Conservation (phyloP, 2,113 vertebrate species). For the Pholis gunnellus region DNA sequence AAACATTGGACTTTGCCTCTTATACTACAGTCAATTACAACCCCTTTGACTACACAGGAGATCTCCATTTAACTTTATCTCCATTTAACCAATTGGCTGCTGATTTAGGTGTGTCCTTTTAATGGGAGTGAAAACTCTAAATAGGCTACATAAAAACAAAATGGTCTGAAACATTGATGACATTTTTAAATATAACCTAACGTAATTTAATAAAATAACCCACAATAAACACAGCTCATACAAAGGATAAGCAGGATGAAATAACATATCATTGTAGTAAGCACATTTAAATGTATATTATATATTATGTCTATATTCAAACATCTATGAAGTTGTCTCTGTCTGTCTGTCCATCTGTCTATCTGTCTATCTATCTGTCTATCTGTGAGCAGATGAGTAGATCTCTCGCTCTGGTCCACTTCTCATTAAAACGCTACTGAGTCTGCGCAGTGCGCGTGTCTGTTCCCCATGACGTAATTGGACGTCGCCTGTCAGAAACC, state of each 20-base stretch:
- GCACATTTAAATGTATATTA: neutral
- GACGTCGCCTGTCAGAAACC: constrained; percentile 73
- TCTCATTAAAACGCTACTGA: constrained; percentile 3
- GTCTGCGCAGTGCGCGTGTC: constrained; percentile 46
- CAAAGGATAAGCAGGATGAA: neutral
- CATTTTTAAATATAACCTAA: no score
- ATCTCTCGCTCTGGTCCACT: no score
- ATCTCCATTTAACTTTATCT: neutral
- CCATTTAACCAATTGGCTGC: neutral
- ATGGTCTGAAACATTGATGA: neutral
- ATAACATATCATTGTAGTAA: neutral
- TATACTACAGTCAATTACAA: neutral
- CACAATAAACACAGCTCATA: neutral
- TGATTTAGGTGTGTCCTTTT: neutral
- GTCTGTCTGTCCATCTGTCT: no score
- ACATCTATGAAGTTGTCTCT: neutral
- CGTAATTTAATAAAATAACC: neutral
- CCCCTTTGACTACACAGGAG: neutral
- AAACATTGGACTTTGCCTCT: neutral
- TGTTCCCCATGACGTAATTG: constrained; percentile 67
- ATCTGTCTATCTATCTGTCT: no score
- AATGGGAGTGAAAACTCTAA: neutral
- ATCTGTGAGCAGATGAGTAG: no score
- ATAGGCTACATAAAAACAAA: neutral
- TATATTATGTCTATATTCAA: neutral